These are phyloP conservation scores for Apostichopus leukothele DNA, from an alignment of 53 echinoderm and acorn worm genomes.

Conservation along the genomic window DNA sequence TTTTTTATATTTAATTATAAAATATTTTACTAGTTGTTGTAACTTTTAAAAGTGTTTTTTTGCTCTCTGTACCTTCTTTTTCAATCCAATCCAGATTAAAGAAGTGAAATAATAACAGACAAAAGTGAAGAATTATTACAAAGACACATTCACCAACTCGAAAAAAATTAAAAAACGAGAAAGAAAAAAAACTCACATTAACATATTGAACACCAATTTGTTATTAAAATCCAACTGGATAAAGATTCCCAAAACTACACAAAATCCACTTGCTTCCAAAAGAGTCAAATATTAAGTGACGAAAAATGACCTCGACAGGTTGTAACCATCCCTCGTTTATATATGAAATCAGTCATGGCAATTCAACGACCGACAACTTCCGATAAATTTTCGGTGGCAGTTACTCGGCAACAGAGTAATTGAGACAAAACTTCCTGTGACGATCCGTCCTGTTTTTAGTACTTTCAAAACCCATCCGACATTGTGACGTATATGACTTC, in stretches of 20 bases:
- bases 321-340: background rate
- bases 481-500: too few relatives aligned
- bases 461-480: too few relatives aligned
- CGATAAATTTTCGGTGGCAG: background rate
- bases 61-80: too few relatives aligned
- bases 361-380: background rate
- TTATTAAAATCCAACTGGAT: background rate
- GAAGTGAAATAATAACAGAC: too few relatives aligned
- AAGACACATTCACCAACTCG: too few relatives aligned
- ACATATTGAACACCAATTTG: background rate
- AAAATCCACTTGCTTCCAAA: background rate
- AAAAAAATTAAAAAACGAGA: background rate
- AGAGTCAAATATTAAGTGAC: background rate
- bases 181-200: conserved; percentile 31
- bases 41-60: too few relatives aligned
- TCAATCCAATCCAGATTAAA: too few relatives aligned
- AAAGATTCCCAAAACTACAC: background rate
- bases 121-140: too few relatives aligned
- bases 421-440: conserved; percentile 29
- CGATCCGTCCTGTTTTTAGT: too few relatives aligned
- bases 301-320: conserved; percentile 1
- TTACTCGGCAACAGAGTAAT: conserved; percentile 29
- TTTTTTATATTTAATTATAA: too few relatives aligned
- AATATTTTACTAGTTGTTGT: too few relatives aligned
- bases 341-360: background rate